Evolutionary conservation across 1,140 invertebrate species (phyloP).

Genomic region (Habropoda laboriosa): DNA sequence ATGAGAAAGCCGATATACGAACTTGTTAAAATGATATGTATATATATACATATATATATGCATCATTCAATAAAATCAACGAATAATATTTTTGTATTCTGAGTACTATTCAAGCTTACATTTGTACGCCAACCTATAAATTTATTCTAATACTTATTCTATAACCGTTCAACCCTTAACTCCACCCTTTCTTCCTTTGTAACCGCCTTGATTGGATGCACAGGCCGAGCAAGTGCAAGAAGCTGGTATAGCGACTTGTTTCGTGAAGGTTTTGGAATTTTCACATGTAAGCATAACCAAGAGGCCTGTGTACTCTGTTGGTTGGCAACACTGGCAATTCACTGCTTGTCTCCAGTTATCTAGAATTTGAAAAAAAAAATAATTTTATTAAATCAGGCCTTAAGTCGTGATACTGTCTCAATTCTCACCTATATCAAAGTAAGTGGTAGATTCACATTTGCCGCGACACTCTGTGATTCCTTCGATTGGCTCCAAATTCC

Average conservation of each 20-base stretch:
- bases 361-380: constrained; percentile 71
- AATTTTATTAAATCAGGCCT: neutral
- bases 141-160: neutral
- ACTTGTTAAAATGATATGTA: constrained; percentile 29
- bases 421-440: constrained; percentile 84
- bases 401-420: neutral
- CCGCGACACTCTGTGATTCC: constrained; percentile 87
- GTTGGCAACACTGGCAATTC: constrained; percentile 85
- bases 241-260: constrained; percentile 81
- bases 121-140: neutral
- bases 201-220: neutral
- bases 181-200: constrained; percentile 24
- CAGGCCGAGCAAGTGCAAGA: constrained; percentile 81
- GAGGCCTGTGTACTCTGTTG: constrained; percentile 77
- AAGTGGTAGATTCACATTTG: constrained; percentile 85
- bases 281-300: constrained; percentile 81
- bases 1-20: constrained; percentile 21
- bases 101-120: neutral
- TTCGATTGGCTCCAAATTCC: constrained; percentile 83
- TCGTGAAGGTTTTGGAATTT: constrained; percentile 80
- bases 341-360: constrained; percentile 81
- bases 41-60: constrained; percentile 5
- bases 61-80: constrained; percentile 34
- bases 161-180: neutral
- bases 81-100: constrained; percentile 39